phyloP scores from a whole-genome alignment of 2,113 vertebrate species.

The Pholis gunnellus region DNA sequence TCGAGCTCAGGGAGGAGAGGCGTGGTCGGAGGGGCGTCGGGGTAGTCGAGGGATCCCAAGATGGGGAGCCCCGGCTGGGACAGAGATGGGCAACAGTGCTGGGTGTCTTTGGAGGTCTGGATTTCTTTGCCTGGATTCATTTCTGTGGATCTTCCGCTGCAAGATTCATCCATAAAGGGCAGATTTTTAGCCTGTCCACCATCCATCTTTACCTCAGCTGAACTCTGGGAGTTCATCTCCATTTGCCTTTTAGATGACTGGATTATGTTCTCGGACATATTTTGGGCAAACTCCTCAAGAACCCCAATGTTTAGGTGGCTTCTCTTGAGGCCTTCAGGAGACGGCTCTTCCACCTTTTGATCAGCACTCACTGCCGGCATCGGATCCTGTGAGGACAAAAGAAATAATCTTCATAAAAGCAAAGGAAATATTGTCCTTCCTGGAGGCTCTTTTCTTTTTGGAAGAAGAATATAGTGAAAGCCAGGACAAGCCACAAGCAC shows the following conservation, averaged over 20 bases:
- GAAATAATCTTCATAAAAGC: conserved; percentile 26
- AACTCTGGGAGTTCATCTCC: conserved; percentile 12
- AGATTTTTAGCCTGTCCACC: too few species aligned
- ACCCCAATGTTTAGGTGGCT: not conserved
- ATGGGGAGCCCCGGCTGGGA: conserved; percentile 62
- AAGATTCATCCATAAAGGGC: not conserved
- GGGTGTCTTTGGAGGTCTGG: conserved; percentile 4
- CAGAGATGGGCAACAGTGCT: conserved; percentile 13
- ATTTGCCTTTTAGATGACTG: conserved; percentile 38
- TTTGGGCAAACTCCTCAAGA: conserved; percentile 71
- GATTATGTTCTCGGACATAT: conserved; percentile 70
- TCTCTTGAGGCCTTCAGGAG: conserved; percentile 21
- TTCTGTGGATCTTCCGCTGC: not conserved
- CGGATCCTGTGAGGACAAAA: conserved; percentile 56
- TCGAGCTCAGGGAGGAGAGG: conserved; percentile 79
- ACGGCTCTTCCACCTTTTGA: conserved; percentile 19
- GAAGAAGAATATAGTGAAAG: not conserved
- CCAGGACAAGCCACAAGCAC: not conserved
- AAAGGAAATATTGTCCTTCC: conserved; percentile 25
- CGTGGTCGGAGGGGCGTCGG: conserved; percentile 83
- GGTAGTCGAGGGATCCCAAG: conserved; percentile 82
- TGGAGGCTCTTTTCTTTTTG: not conserved
- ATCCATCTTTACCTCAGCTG: not conserved
- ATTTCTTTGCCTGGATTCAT: not conserved
- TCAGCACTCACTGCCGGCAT: conserved; percentile 37